Evolutionary conservation across 2,797 vertebrate species (phyloP), one percentile per base, ranked within the genome.

Genomic region (Micropoecilia bifurca): DNA sequence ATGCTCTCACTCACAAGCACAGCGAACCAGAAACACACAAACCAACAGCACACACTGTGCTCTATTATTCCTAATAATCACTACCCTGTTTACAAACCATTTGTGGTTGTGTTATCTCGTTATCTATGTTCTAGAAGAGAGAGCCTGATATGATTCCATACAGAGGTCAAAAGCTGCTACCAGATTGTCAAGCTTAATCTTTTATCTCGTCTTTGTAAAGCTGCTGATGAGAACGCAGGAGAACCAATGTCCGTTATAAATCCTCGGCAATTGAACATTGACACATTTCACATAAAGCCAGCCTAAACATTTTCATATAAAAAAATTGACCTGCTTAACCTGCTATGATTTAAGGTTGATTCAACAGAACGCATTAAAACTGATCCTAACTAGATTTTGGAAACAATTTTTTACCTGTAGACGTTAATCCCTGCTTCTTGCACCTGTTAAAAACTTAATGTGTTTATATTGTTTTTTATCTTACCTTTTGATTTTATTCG

Each of bases 71-170:
- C 88, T 78, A 86, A 79, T 90, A 88, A 94, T 90, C 85, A 75
- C 76, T 55, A 83, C 28, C 73, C 79, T 88, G 84, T 92, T 93
- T 91, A 92, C 92, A 85, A 90, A 91, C 83, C 83, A 77, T 59
- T 79, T 83, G 80, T 68, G 4, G 79, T 86, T 83, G 75, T 87
- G 82, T 92, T 88, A 89, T 87, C 88, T 83, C 87, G 84, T 89
- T 89, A 90, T 90, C 86, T 92, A 83, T 85, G 88, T 76, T 80
- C 82, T 77, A 53, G 41, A 71, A 63, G 69, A 88, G 76, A 86
- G 45, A 75, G 90, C 87, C 85, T 80, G 81, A 93, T 91, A 90
- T 93, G 81, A 91, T 92, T 92, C 90, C 79, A 92, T 92, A 90
- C 87, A 83, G 87, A 90, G 80, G 81, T 71, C 83, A 76, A 85